Conservation (phyloP, 2,888 invertebrate genomes). For the Auanema freiburgensis region DNA sequence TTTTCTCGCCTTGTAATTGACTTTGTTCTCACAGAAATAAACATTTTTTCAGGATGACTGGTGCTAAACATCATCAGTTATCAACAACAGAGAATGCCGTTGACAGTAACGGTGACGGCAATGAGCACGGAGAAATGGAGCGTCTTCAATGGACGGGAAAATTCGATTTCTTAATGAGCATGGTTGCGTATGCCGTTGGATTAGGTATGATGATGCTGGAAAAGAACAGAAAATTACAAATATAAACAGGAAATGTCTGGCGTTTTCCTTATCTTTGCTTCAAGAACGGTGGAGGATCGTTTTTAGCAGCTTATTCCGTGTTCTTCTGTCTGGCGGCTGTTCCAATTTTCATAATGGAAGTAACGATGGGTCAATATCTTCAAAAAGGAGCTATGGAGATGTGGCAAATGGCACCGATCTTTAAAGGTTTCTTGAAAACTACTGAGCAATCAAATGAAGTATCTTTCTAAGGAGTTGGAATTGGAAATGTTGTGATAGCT, state of each 20-base stretch:
- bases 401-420: constrained; percentile 63
- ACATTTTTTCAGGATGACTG: no score
- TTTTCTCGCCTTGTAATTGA: no score
- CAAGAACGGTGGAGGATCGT: constrained; percentile 64
- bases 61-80: no score
- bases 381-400: constrained; percentile 64
- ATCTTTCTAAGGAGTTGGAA: constrained; percentile 58
- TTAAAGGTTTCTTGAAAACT: constrained; percentile 39
- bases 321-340: constrained; percentile 63
- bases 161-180: constrained; percentile 62
- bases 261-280: constrained; percentile 64
- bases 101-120: background rate
- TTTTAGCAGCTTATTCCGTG: constrained; percentile 61
- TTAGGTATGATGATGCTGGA: constrained; percentile 43
- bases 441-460: background rate
- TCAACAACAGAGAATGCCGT: no score
- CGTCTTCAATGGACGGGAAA: constrained; percentile 60
- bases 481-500: constrained; percentile 64
- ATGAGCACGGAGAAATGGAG: constrained; percentile 2
- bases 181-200: constrained; percentile 64
- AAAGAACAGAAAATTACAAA: background rate
- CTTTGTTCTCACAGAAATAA: no score
- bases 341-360: constrained; percentile 62
- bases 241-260: constrained; percentile 60
- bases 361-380: constrained; percentile 64